Conservation (phyloP, 2,888 invertebrate genomes). For the Ormia ochracea region DNA sequence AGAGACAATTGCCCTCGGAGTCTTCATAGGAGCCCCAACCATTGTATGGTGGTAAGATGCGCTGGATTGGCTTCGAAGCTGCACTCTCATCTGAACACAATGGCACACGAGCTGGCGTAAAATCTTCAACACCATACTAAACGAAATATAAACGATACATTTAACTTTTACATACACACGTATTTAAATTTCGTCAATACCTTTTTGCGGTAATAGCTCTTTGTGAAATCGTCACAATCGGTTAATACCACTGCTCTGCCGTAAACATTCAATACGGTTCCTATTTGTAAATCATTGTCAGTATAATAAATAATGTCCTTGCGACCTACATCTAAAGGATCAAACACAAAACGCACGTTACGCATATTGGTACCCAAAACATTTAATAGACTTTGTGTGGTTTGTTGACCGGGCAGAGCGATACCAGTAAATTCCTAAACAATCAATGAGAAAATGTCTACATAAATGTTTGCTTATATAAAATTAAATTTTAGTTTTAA, state of each 20-base stretch:
- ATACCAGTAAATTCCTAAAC: constrained; percentile 69
- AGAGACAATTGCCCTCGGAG: constrained; percentile 90
- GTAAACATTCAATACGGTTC: constrained; percentile 87
- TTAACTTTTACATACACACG: background rate
- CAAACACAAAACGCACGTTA: constrained; percentile 79
- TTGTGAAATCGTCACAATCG: constrained; percentile 91
- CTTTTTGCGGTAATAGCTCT: constrained; percentile 87
- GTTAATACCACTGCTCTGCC: constrained; percentile 88
- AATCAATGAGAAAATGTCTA: background rate
- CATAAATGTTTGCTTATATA: no score
- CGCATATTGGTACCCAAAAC: constrained; percentile 80
- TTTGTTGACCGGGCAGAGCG: constrained; percentile 78
- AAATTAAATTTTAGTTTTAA: no score
- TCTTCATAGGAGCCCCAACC: constrained; percentile 94
- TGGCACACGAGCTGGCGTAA: constrained; percentile 69
- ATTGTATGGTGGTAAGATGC: constrained; percentile 88
- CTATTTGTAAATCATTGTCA: constrained; percentile 85
- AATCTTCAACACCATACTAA: constrained; percentile 75
- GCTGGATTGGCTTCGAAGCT: constrained; percentile 62
- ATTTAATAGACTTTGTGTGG: constrained; percentile 80
- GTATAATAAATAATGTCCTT: constrained; percentile 72
- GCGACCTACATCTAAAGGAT: constrained; percentile 79
- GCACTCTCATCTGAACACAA: constrained; percentile 66
- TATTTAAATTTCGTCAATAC: constrained; percentile 58
- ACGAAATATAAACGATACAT: background rate